phyloP scores from a whole-genome alignment of 2,797 vertebrate genomes.

The Leptodactylus fallax region DNA sequence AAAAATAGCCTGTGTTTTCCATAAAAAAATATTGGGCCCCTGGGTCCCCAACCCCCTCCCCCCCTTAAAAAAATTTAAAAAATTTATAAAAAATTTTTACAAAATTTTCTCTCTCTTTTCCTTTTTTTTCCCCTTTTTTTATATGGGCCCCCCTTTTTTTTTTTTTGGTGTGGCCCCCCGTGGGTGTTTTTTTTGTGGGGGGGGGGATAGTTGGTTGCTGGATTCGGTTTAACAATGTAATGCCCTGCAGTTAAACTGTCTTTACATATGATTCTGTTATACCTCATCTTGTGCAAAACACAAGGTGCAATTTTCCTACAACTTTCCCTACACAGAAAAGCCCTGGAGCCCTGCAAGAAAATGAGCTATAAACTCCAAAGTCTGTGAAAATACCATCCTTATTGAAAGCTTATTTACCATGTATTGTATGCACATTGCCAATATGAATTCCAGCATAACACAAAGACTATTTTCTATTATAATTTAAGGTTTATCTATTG shows the following conservation, averaged over 20 bases:
- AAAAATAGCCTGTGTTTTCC: not conserved
- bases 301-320: conserved; percentile 45
- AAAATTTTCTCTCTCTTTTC: conserved; percentile 27
- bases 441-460: not conserved
- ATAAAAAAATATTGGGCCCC: not conserved
- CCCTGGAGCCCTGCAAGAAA: conserved; percentile 33
- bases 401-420: not conserved
- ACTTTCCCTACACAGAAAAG: conserved; percentile 50
- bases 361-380: conserved; percentile 19
- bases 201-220: conserved; percentile 32
- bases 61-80: conserved; percentile 25
- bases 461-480: not conserved
- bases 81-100: conserved; percentile 20
- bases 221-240: conserved; percentile 40
- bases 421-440: not conserved
- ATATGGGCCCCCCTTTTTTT: conserved; percentile 46
- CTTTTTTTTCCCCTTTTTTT: conserved; percentile 22
- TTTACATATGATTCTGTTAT: conserved; percentile 45
- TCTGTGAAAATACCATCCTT: not conserved
- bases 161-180: not conserved
- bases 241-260: conserved; percentile 47
- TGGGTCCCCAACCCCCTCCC: conserved; percentile 34
- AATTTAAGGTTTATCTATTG: not conserved
- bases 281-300: conserved; percentile 39
- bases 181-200: too few relatives aligned